Percentiles rank a stretch among this genome's conserved stretches.
Conservation (phyloP, 2,888 invertebrate genomes). For the Uloborus plumipes region DNA sequence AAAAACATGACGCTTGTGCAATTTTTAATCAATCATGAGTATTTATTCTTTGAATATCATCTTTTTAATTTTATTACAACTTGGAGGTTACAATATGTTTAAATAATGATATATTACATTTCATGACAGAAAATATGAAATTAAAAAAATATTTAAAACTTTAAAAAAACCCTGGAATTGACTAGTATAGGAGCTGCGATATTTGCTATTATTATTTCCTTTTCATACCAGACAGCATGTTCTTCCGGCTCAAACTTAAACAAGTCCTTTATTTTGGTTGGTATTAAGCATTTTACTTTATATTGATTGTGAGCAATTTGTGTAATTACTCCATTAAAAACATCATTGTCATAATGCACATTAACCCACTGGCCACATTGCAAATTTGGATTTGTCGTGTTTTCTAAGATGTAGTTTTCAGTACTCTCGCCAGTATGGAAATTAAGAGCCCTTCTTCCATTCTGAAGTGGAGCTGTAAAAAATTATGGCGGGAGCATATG, state of each 20-base stretch:
- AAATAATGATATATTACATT: neutral
- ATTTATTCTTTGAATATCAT: neutral
- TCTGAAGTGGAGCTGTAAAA: neutral
- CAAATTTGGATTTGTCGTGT: neutral
- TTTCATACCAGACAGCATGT: neutral
- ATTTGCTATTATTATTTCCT: neutral
- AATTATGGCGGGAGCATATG: neutral
- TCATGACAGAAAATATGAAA: neutral
- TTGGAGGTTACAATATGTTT: neutral
- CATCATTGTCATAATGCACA: neutral
- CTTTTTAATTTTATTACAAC: neutral
- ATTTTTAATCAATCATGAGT: neutral
- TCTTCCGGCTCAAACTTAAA: neutral
- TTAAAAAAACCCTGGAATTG: neutral
- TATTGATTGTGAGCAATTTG: neutral
- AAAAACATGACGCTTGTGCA: neutral
- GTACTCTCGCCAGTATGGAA: neutral
- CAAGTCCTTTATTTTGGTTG: neutral
- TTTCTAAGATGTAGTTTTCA: neutral
- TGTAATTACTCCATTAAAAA: neutral
- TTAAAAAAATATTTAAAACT: neutral
- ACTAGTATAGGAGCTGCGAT: neutral
- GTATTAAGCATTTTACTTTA: constrained; percentile 4
- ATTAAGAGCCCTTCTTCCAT: neutral
- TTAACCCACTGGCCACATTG: neutral